A percentile compares a stretch with the other conserved stretches of the same genome.
Evolutionary conservation across 2,888 invertebrate genomes (phyloP).

Genomic region (Euplagia quadripunctaria): DNA sequence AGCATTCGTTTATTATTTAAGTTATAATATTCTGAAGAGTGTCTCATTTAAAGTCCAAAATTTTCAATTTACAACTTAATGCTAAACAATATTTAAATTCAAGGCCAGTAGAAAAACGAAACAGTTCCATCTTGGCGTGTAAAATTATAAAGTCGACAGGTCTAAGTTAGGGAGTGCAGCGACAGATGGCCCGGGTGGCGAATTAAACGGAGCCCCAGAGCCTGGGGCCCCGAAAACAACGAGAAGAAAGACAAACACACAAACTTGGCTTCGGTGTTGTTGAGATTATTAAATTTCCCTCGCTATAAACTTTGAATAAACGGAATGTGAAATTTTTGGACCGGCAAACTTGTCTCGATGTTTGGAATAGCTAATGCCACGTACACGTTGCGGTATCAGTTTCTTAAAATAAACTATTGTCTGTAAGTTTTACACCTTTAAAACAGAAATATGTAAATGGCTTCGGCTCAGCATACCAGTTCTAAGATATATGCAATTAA

Average conservation of each 20-base stretch:
- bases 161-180: constrained; percentile 67
- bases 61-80: not conserved
- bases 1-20: no score
- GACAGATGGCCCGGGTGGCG: constrained; percentile 69
- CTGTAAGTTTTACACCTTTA: not conserved
- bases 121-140: constrained; percentile 54
- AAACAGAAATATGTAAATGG: not conserved
- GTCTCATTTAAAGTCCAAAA: not conserved
- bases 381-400: constrained; percentile 11
- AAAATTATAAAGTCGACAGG: constrained; percentile 71
- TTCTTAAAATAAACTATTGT: constrained; percentile 3
- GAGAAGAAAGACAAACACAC: constrained; percentile 71
- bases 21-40: not conserved
- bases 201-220: constrained; percentile 53
- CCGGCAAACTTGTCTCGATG: constrained; percentile 48
- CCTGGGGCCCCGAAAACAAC: constrained; percentile 48
- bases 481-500: not conserved
- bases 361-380: constrained; percentile 50
- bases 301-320: constrained; percentile 67
- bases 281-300: constrained; percentile 72
- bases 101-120: constrained; percentile 33
- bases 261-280: constrained; percentile 68
- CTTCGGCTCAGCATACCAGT: not conserved
- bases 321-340: constrained; percentile 64
- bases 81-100: constrained; percentile 39